Conservation (phyloP, 2,113 vertebrate genomes). For the Tautogolabrus adspersus region DNA sequence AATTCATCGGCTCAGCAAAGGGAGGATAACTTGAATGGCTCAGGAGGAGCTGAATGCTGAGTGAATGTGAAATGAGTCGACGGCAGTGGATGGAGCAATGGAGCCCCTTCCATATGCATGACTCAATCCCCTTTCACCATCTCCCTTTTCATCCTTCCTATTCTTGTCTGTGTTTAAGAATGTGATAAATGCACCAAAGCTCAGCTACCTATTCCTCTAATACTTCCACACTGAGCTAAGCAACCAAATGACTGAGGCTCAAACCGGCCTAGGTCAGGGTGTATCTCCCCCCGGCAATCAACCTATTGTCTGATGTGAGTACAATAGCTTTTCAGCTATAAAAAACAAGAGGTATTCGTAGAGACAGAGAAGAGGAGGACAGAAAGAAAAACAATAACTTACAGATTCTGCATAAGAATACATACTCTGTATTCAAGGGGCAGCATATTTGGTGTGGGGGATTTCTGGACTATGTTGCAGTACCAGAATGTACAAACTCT, state of each 20-base stretch:
- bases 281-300: conserved; percentile 45
- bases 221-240: conserved; percentile 46
- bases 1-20: conserved; percentile 55
- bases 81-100: conserved; percentile 42
- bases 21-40: conserved; percentile 69
- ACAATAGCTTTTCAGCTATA: conserved; percentile 27
- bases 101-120: conserved; percentile 70
- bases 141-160: conserved; percentile 46
- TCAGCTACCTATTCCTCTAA: conserved; percentile 26
- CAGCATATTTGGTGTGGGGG: no score
- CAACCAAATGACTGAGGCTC: conserved; percentile 33
- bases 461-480: neutral
- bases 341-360: neutral
- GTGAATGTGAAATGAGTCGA: conserved; percentile 71
- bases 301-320: conserved; percentile 14
- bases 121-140: conserved; percentile 50
- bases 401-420: neutral
- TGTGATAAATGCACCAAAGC: conserved; percentile 52
- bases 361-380: neutral
- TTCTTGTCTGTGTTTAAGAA: conserved; percentile 54
- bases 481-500: neutral
- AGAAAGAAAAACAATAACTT: neutral
- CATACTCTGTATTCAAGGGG: neutral
- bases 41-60: conserved; percentile 58
- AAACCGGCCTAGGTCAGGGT: conserved; percentile 4